Evolutionary conservation across 2,797 vertebrate species (phyloP), one percentile per base, ranked within the genome.

Genomic region (Valencia hispanica): DNA sequence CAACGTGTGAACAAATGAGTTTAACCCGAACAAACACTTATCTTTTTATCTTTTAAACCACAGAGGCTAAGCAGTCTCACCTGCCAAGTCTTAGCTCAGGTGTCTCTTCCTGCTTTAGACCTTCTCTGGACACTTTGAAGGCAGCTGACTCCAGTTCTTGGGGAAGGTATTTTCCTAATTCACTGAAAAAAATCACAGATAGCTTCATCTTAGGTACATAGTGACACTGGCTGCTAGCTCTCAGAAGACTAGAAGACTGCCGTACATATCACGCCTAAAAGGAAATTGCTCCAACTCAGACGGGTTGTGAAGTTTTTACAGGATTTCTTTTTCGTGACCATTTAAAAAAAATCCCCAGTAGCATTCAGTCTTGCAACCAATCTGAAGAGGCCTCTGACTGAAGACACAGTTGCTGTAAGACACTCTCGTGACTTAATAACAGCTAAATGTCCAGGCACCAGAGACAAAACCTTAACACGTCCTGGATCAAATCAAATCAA

Each of bases 81-180:
- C 98, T 97, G 91, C 89, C 91, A 8, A 99, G 92, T 22, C 91
- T 91, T 27, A 95, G 96, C 0, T 95, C 88, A 8, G 91, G 86
- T 0, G 77, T 72, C 0, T 95, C 92, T 1, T 96, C 94, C 5
- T 94, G 6, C 0, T 20, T 84, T 7, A 97, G 86, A 8, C 95
- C 96, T 76, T 97, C 97, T 41, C 98, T 95, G 39, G 94, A 95
- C 55, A 98, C 92, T 65, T 87, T 96, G 89, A 99, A 98, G 10
- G 94, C 92, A 2, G 96, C 95, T 0, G 98, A 99, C 65, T 86
- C 90, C 78, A 90, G 88, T 75, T 97, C 96, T 41, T 94, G 89
- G 0, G 97, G 98, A 59, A 99, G 93, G 89, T 97, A 99, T 0
- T 79, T 88, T 73, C 96, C 95, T 25, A 95, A 86, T 75, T 98